Base-by-base conservation (phyloP, 1,140 invertebrate species). In the Octopus sinensis region DNA sequence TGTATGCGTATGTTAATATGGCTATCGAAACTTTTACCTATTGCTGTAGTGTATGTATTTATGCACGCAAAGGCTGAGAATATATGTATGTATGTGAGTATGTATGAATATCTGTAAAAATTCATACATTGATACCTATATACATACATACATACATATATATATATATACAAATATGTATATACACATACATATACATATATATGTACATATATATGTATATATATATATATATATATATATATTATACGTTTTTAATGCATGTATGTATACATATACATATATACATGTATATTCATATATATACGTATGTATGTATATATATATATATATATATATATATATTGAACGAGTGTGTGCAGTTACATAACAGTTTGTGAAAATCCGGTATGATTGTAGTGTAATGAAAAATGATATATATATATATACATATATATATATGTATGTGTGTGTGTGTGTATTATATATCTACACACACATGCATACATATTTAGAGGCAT, bases 181-280 rank as follows among this genome's bases (percentile, higher is more conserved):
- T 62, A 62, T 62, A 62, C 17, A 62, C 17, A 62, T 62, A 9
- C 17, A 62, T 62, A 62, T 62, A 62, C 17, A 62, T 62, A 62
- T 62, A 62, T 62, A 62, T 62, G 6, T 62, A 62, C 17, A 62
- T 62, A 62, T 62, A 62, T 62, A 62, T 62, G 17, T 62, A 9
- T 62, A 62, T 62, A 62, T 62, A 62, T 62, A 62, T 62, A 62
- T 62, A 62, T 62, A 9, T 62, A 62, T 62, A 62, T 62, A 62
- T 62, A 62, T 62, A 62, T 62, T 9, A 9, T 62, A 9, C 6
- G 6, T 9, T 62, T 9, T 62, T 9, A 9, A 62, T 62, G 17
- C 17, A 9, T 62, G 17, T 62, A 62, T 62, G 17, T 62, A 62
- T 62, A 62, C 17, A 62, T 62, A 62, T 62, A 9, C 17, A 62